Evolutionary conservation across 1,140 invertebrate species (phyloP).

Genomic region (Archegozetes longisetosus): DNA sequence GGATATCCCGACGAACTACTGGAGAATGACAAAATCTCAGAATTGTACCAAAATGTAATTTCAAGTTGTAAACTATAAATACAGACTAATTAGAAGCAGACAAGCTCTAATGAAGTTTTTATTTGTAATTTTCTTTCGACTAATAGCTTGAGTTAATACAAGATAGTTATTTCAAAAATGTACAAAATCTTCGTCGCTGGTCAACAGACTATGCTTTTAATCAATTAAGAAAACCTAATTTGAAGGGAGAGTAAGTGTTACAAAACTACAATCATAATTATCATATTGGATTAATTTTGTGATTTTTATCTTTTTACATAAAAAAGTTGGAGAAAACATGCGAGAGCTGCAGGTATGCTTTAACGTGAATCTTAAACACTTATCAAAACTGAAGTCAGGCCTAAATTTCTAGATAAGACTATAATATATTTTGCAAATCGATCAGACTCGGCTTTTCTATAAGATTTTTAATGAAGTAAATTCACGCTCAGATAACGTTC

Average conservation of each 20-base stretch:
- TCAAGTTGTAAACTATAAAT: too few species aligned
- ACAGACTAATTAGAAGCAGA: not conserved
- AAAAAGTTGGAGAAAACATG: constrained; percentile 49
- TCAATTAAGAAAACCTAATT: constrained; percentile 53
- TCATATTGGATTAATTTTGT: not conserved
- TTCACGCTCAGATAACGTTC: too few species aligned
- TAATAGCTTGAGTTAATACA: not conserved
- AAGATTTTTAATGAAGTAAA: too few species aligned
- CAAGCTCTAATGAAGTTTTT: not conserved
- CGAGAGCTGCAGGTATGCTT: constrained; percentile 39
- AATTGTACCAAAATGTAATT: constrained; percentile 28
- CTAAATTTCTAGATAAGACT: too few species aligned
- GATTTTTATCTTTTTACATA: not conserved
- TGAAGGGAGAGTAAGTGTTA: constrained; percentile 48
- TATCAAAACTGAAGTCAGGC: too few species aligned
- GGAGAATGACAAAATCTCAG: constrained; percentile 28
- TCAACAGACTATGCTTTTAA: constrained; percentile 56
- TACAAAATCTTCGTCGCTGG: constrained; percentile 53
- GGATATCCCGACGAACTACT: constrained; percentile 34
- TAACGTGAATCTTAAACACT: too few species aligned
- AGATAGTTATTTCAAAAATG: constrained; percentile 48
- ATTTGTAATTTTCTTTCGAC: not conserved
- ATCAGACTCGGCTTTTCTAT: too few species aligned
- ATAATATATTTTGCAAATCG: too few species aligned
- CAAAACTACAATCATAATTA: too few species aligned